These are phyloP conservation scores for Ceratina australensis DNA, from an alignment of 1,140 invertebrate genomes.

Conservation along the genomic window DNA sequence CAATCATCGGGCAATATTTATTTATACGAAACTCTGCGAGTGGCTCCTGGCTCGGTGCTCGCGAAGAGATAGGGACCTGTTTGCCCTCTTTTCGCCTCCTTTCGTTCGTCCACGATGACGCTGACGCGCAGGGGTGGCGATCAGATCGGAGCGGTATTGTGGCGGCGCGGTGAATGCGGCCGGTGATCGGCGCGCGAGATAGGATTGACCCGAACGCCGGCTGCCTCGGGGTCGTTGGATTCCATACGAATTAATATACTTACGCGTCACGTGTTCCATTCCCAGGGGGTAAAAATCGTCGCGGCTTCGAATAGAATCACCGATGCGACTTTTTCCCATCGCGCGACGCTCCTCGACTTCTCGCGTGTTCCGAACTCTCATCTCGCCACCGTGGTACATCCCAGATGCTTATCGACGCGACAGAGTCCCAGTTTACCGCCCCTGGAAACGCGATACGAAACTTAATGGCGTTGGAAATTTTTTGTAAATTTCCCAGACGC, in stretches of 20 bases:
- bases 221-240: conserved; percentile 5
- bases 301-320: neutral
- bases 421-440: neutral
- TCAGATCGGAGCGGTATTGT: conserved; percentile 52
- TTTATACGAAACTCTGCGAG: conserved; percentile 62
- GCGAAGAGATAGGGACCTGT: conserved; percentile 43
- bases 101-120: neutral
- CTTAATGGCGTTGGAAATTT: neutral
- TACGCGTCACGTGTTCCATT: conserved; percentile 29
- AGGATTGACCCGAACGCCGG: conserved; percentile 30
- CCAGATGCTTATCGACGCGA: neutral
- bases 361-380: neutral
- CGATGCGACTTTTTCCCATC: neutral
- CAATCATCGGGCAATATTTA: conserved; percentile 73
- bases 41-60: conserved; percentile 8
- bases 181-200: conserved; percentile 52
- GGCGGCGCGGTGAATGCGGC: conserved; percentile 35
- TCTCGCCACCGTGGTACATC: neutral
- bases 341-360: neutral
- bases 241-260: neutral
- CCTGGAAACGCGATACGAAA: neutral
- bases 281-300: conserved; percentile 5
- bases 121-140: conserved; percentile 1
- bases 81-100: conserved; percentile 33
- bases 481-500: neutral